A percentile compares a stretch with the other conserved stretches of the same genome.
phyloP scores from a whole-genome alignment of 2,113 vertebrate species.

The Hippoglossus stenolepis region DNA sequence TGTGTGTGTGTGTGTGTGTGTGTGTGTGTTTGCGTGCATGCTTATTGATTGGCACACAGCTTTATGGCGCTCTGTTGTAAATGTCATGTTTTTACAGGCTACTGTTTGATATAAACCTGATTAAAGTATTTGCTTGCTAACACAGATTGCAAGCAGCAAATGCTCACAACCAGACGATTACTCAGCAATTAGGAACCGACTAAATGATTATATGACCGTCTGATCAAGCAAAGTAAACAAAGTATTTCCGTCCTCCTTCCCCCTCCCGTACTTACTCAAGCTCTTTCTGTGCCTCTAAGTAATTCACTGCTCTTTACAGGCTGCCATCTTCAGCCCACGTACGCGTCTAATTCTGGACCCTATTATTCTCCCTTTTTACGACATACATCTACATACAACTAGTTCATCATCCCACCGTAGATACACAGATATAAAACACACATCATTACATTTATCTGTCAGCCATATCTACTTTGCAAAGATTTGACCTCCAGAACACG shows the following conservation, averaged over 20 bases:
- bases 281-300: conserved; percentile 29
- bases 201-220: conserved; percentile 77
- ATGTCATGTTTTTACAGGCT: conserved; percentile 85
- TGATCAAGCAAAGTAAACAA: conserved; percentile 76
- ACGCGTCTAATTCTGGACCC: background rate
- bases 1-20: conserved; percentile 37
- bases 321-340: background rate
- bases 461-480: background rate
- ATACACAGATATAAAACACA: background rate
- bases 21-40: conserved; percentile 43
- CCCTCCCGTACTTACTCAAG: background rate
- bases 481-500: background rate
- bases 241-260: conserved; percentile 30
- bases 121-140: conserved; percentile 85
- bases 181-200: conserved; percentile 81
- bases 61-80: conserved; percentile 86
- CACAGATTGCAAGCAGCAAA: conserved; percentile 77
- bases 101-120: conserved; percentile 87
- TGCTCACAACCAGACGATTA: conserved; percentile 76
- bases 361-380: background rate
- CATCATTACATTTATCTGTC: background rate
- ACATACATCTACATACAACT: background rate
- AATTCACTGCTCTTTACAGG: conserved; percentile 32
- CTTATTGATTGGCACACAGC: conserved; percentile 85
- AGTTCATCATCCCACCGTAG: background rate